Evolutionary conservation across 2,113 vertebrate genomes (phyloP), one percentile per base, ranked within the genome.

Genomic region (Nansenia antarctica): DNA sequence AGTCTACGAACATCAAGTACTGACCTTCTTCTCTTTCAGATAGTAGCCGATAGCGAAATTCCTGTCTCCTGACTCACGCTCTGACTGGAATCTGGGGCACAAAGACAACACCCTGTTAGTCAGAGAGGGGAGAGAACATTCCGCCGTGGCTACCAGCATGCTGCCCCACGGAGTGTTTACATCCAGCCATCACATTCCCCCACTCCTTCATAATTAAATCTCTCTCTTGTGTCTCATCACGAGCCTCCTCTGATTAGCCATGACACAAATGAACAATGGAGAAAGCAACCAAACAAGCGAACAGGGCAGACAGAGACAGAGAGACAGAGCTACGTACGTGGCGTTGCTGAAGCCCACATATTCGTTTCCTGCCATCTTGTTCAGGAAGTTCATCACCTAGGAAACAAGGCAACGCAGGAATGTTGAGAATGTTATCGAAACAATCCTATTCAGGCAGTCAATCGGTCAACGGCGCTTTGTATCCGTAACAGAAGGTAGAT

Each of bases 11-110:
- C n/a, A 22, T 49, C n/a, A 22, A 29, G 67, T 79, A 79, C 82
- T 66, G 73, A 98, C 97, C 96, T 99, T 99, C 89, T 99, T 99
- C 81, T 99, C 96, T 87, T 99, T 99, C 81, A 99, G 88, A 86
- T 99, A 99, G 82, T 99, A 99, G 83, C 97, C 98, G 8, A 99
- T 99, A 69, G 98, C 98, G 76, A 99, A 99, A 91, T 99, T 99
- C 84, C 98, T 90, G 78, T 99, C 96, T 69, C 97, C 96, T 59
- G 96, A 96, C 86, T 99, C 97, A 77, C 97, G 94, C 90, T 99
- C 96, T 0, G 97, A 98, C 85, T 99, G 98, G 91, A 99, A 99
- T 81, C 98, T 99, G 87, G 47, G 59, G 79, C 60, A 86, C 73
- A 88, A 69, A 80, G 31, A 76, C 55, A 35, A 86, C 12, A 76